Conservation (phyloP, 1,140 invertebrate species). For the Vanessa tameamea region DNA sequence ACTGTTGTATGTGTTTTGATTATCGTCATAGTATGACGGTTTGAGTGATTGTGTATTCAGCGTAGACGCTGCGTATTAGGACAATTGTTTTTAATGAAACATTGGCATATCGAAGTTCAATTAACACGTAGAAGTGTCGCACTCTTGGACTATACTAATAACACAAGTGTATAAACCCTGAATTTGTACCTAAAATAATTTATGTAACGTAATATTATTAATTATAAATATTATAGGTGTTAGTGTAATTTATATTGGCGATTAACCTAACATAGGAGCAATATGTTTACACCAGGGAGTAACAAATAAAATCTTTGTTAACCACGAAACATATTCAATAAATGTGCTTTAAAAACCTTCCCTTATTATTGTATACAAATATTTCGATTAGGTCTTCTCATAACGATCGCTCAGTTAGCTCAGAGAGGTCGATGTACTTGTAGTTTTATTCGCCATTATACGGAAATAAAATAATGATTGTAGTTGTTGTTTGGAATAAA, state of each 20-base stretch:
- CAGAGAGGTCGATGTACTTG: slow-evolving; percentile 31
- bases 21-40: slow-evolving; percentile 34
- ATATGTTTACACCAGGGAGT: slow-evolving; percentile 19
- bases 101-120: slow-evolving; percentile 35
- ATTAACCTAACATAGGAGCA: slow-evolving; percentile 54
- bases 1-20: slow-evolving; percentile 41
- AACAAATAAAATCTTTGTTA: slow-evolving; percentile 21
- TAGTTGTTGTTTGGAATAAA: slow-evolving; percentile 68
- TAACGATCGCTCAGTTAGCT: slow-evolving; percentile 9
- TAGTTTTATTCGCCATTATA: slow-evolving; percentile 45
- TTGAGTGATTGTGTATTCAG: slow-evolving; percentile 43
- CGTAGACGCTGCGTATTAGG: slow-evolving; percentile 38
- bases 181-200: slow-evolving; percentile 61
- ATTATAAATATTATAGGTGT: slow-evolving; percentile 46
- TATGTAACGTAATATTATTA: slow-evolving; percentile 63
- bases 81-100: slow-evolving; percentile 33
- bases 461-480: slow-evolving; percentile 48
- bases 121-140: slow-evolving; percentile 34
- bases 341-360: slow-evolving; percentile 20
- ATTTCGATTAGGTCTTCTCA: slow-evolving; percentile 17
- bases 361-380: slow-evolving; percentile 14
- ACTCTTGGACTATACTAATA: slow-evolving; percentile 39
- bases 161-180: slow-evolving; percentile 38
- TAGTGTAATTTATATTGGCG: slow-evolving; percentile 65
- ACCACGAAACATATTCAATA: slow-evolving; percentile 2